phyloP scores from a whole-genome alignment of 2,113 vertebrate species.

The Micromys minutus region DNA sequence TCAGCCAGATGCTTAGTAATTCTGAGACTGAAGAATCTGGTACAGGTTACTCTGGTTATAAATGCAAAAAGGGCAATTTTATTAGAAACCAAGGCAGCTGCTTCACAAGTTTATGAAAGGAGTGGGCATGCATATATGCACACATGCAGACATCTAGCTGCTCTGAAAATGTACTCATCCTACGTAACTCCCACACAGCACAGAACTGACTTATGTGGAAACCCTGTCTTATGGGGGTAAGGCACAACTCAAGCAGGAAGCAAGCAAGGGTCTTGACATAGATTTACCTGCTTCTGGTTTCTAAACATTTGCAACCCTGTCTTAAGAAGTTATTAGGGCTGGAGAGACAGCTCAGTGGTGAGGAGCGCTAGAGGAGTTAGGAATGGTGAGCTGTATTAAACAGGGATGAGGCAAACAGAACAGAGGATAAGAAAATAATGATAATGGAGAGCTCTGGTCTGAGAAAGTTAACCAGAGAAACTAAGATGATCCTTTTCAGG shows the following conservation, averaged over 20 bases:
- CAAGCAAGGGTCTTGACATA: background rate
- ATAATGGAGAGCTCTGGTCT: background rate
- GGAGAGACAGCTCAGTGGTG: background rate
- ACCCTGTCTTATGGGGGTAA: background rate
- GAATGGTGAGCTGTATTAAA: background rate
- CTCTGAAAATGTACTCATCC: background rate
- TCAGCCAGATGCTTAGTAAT: slow-evolving; percentile 20
- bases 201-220: background rate
- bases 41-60: background rate
- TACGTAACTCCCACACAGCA: background rate
- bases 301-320: slow-evolving; percentile 1
- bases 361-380: background rate
- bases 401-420: background rate
- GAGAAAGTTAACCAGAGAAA: slow-evolving; percentile 28
- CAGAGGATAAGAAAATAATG: background rate
- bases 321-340: background rate
- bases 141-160: background rate
- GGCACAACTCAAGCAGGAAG: slow-evolving; percentile 35
- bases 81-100: background rate
- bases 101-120: background rate
- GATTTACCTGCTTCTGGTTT: slow-evolving; percentile 46
- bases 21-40: slow-evolving; percentile 15
- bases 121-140: background rate
- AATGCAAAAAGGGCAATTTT: background rate
- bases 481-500: background rate